Evolutionary conservation across 1,140 invertebrate genomes (phyloP), one percentile per base, ranked within the genome.

Genomic region (Bombus fervidus): DNA sequence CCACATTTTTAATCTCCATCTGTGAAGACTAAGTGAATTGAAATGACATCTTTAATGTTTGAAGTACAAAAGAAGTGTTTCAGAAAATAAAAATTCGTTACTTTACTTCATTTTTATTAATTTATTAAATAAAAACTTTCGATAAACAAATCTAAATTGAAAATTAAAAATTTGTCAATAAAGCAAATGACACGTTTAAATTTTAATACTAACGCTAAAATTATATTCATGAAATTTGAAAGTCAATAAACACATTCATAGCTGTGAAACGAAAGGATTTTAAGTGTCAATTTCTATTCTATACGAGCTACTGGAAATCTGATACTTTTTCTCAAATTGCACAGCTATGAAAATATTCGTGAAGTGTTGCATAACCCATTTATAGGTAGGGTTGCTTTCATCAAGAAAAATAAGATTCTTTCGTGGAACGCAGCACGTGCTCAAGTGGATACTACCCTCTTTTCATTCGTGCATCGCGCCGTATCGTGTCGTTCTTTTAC

Each of bases 271-370:
- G n/a, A 34, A 47, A n/a, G 25, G 34, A 69, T n/a, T 57, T 57
- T 5, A 9, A 31, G 39, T 68, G 59, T 62, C 43, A n/a, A 41
- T 82, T 62, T 68, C 31, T 31, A 43, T 39, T 53, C 28, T 37
- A n/a, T 15, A 15, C 41, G 39, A 66, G 53, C 84, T 87, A 71
- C 53, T 57, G 1, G 89, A 85, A 87, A 90, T 71, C 25, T 31
- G 82, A 90, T 85, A 66, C 84, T 89, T 82, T 88, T 64, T 75
- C 53, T 83, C n/a, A n/a, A 89, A 89, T 87, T 89, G 89, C 88
- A 87, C 89, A 89, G 87, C 89, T 90, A 88, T 34, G 72, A 90
- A 90, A 90, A 90, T 89, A 89, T 85, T 57, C 79, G 18, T 76
- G 39, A 25, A 73, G 76, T 75, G 75, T 87, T 90, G 71, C 87